Conservation (phyloP, 2,888 invertebrate species). For the Molorchus minor region DNA sequence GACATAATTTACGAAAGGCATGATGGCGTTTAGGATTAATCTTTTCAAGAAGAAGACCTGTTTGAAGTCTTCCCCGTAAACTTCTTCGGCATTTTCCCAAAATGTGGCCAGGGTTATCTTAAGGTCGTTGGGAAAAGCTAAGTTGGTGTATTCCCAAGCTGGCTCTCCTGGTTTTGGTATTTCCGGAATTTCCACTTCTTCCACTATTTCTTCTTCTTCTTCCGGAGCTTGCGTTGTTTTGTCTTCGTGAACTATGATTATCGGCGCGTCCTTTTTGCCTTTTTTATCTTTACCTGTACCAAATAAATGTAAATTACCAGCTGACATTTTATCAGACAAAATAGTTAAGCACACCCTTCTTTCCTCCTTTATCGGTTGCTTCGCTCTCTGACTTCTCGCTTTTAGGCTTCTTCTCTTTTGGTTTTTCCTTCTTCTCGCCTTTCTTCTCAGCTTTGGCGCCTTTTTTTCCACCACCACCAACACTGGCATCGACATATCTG, state of each 20-base stretch:
- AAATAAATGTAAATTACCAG: not conserved
- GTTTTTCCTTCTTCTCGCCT: constrained; percentile 26
- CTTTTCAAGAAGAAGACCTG: constrained; percentile 69
- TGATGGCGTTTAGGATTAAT: constrained; percentile 65
- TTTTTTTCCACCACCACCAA: constrained; percentile 27
- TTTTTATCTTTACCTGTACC: constrained; percentile 22
- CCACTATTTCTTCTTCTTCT: constrained; percentile 42
- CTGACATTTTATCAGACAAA: not conserved
- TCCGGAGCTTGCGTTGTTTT: constrained; percentile 56
- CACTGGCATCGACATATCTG: constrained; percentile 33
- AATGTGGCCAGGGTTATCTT: constrained; percentile 56
- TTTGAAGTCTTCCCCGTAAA: constrained; percentile 64
- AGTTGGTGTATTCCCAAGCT: constrained; percentile 59
- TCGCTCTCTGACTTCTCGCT: constrained; percentile 32
- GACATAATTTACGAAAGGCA: constrained; percentile 68
- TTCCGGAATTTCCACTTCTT: constrained; percentile 29
- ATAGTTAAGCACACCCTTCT: constrained; percentile 21
- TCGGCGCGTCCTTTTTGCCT: constrained; percentile 26
- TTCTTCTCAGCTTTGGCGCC: constrained; percentile 20
- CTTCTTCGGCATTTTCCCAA: constrained; percentile 62
- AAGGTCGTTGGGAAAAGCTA: constrained; percentile 53
- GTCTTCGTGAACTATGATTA: constrained; percentile 48
- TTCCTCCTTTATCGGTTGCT: constrained; percentile 27
- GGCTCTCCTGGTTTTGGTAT: constrained; percentile 53
- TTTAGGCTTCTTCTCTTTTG: constrained; percentile 34